phyloP scores from a whole-genome alignment of 2,888 invertebrate species.

The Athalia rosae region DNA sequence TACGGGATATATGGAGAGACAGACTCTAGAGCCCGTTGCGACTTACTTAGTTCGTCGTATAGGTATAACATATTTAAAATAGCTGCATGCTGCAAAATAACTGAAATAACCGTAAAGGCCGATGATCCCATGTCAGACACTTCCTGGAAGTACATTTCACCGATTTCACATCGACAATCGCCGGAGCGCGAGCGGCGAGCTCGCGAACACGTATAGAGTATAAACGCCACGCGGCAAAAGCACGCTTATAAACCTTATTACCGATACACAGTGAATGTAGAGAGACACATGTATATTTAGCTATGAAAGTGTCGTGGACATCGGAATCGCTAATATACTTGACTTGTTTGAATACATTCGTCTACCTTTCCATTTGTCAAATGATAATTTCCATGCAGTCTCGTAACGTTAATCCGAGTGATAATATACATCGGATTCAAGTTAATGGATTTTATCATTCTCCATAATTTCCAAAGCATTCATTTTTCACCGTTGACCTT shows the following conservation, averaged over 20 bases:
- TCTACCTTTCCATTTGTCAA: too few species aligned
- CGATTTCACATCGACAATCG: constrained; percentile 46
- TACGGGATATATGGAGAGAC: background rate
- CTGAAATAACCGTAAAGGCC: constrained; percentile 68
- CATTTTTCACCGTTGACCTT: too few species aligned
- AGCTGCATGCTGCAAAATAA: constrained; percentile 67
- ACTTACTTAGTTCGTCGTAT: too few species aligned
- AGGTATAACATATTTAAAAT: constrained; percentile 62
- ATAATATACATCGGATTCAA: too few species aligned
- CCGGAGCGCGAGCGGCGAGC: background rate
- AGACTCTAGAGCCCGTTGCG: too few species aligned
- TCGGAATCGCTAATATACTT: background rate
- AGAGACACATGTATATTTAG: background rate
- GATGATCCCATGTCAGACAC: constrained; percentile 65
- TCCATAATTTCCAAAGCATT: too few species aligned
- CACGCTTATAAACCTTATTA: constrained; percentile 12
- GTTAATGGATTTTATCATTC: too few species aligned
- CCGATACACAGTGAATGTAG: background rate
- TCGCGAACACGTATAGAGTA: background rate
- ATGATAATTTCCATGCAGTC: too few species aligned
- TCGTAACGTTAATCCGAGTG: too few species aligned
- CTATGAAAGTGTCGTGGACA: constrained; percentile 23
- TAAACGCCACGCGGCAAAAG: background rate
- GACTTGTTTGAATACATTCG: background rate
- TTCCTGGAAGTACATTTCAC: constrained; percentile 63